Evolutionary conservation across 1,140 invertebrate genomes (phyloP), one percentile per base, ranked within the genome.

Genomic region (Lasaia peninsularis): DNA sequence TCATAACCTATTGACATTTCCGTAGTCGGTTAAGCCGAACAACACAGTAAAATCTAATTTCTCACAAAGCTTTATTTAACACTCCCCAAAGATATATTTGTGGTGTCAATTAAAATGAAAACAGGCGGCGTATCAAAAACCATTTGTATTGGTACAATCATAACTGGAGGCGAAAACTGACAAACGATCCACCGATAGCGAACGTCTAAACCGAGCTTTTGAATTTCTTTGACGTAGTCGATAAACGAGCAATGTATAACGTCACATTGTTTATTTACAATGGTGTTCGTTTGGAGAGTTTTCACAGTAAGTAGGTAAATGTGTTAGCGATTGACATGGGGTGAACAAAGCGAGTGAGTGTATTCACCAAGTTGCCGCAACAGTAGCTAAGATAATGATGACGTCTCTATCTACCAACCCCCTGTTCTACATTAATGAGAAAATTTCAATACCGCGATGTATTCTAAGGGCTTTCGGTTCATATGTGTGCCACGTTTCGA

Each of bases 251-350:
- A 65, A 62, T 53, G 62, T 48, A 48, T 48, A 48, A 48, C 44
- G n/a, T 48, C 44, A 11, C 20, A 48, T 44, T 34, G 62, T 63
- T 78, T 69, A 57, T 54, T 62, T 16, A 84, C 82, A 86, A 86
- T 79, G 61, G 69, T 34, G 70, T 84, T 79, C 79, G 75, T 85
- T 86, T 86, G 73, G 76, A 75, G 82, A 88, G 80, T 88, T 88
- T 88, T 88, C 81, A 80, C 76, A 7, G 74, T 78, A 82, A 88
- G 78, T 85, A 70, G 80, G 82, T 88, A 78, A 86, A 86, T 86
- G 80, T 86, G 84, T 83, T 90, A 89, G 82, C 85, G 88, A 90
- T 89, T 80, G 83, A 86, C 75, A 76, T 67, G 78, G 72, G 70
- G 65, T 53, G 69, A 65, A 86, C 75, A 85, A 85, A 78, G 64